Base-by-base conservation (phyloP, 2,113 vertebrate species). In the Cygnus atratus region DNA sequence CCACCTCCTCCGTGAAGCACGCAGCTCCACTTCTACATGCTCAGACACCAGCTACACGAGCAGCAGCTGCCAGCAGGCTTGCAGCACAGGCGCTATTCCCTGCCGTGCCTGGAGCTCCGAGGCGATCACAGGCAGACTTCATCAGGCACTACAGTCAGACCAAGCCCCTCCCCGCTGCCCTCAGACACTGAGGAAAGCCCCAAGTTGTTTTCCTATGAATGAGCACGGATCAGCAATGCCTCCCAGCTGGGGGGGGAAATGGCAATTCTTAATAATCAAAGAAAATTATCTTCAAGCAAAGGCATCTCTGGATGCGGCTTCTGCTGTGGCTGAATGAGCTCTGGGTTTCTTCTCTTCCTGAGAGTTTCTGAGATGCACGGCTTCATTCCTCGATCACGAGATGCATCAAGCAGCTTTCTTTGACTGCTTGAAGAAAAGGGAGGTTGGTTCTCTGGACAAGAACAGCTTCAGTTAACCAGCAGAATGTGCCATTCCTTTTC, bases 51-150 rank as follows among this genome's bases (percentile, higher is more conserved):
- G 55, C 79, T 77, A 66, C 57, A 62, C 18, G 66, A 90, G 35
- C 37, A 87, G 22, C 41, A 68, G 28, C 11, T 62, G 66, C 8
- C 68, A 79, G 79, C 46, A 83, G 63, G 67, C 46, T 88, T 76
- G 41, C 77, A 77, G 73, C 22, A 80, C 5, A 16, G 57, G 33
- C 0, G 0, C 13, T 21, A n/a, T 21, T 78, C 52, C 65, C 39
- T 3, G 3, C 46, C 9, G 6, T 1, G 28, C 37, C 39, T 28
- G 33, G 43, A 90, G 66, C 61, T 58, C 20, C 76, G 55, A 77
- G 52, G 76, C 35, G 52, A 37, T 88, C 88, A 62, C 44, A 84
- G 87, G 76, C 25, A 54, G 93, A 79, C 11, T 46, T 84, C 88
- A 76, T 68, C 0, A 2, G 33, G 17, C 54, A 5, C 0, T 29